Evolutionary conservation across 2,113 vertebrate species (phyloP), one percentile per base, ranked within the genome.

Genomic region (Gallinago media): DNA sequence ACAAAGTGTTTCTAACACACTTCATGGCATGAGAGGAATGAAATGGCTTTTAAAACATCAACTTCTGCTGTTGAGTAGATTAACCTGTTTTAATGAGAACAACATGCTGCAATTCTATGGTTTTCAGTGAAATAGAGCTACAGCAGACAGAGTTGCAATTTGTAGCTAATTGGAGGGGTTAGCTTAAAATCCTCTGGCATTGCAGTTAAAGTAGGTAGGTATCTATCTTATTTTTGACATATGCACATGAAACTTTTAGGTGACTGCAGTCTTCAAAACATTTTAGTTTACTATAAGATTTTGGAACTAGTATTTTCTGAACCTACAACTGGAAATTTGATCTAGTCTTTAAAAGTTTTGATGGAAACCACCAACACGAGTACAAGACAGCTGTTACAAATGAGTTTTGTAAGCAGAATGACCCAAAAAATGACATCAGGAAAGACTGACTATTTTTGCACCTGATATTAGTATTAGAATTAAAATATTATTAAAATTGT

Each of bases 401-500:
- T 36, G 88, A 92, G 27, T 46, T 91, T 74, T 73, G 26, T 11
- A 90, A 92, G 55, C 78, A 50, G 59, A 44, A 34, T 76, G 21
- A 83, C 54, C 73, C 62, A 55, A 94, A 94, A 84, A 70, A 82
- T 20, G 38, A 68, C 13, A 78, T 90, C 54, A 95, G 70, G 47
- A 85, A 81, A 58, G 59, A 67, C 49, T 95, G 36, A 3, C 26
- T 85, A 11, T 40, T 79, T 93, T 95, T 78, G 58, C 34, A 87
- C 9, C 55, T 80, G 26, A 34, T 47, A 54, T 23, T 44, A 34
- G 15, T 66, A 71, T 38, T 85, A 94, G 49, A 90, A 65, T 38
- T 87, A 94, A 46, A 91, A 91, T 50, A 29, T 66, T 95, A 92
- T 83, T 89, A 68, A 55, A 95, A 78, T 10, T 72, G 12, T 78